Conservation (phyloP, 2,888 invertebrate species). For the Aproaerema taeniolella region DNA sequence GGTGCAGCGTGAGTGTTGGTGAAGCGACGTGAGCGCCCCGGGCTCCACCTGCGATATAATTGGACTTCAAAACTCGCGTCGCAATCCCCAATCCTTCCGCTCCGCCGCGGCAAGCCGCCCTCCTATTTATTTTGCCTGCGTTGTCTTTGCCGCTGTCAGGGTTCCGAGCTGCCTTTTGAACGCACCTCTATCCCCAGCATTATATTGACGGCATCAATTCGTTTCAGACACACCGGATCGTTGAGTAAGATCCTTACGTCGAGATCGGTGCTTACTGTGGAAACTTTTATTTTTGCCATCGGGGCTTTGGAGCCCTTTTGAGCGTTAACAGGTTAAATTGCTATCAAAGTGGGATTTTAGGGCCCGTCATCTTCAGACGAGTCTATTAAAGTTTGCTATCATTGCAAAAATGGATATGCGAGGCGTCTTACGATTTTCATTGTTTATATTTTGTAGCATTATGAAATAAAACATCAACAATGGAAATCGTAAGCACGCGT, state of each 20-base stretch:
- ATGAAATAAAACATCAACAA: no score
- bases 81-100: slow-evolving; percentile 76
- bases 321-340: no score
- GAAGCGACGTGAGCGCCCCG: slow-evolving; percentile 15
- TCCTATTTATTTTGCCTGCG: slow-evolving; percentile 71
- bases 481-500: no score
- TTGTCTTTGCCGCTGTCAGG: slow-evolving; percentile 68
- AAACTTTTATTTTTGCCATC: slow-evolving; percentile 2
- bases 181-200: slow-evolving; percentile 61
- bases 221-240: slow-evolving; percentile 44
- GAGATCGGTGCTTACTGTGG: slow-evolving; percentile 1
- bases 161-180: slow-evolving; percentile 62
- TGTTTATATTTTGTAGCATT: no score
- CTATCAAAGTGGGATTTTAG: no score
- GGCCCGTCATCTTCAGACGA: no score
- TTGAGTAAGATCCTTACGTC: slow-evolving; percentile 35
- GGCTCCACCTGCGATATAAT: slow-evolving; percentile 70
- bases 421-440: no score
- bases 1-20: not conserved
- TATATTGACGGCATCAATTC: slow-evolving; percentile 68
- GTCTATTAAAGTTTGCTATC: no score
- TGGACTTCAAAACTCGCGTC: slow-evolving; percentile 74
- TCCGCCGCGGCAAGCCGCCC: slow-evolving; percentile 57
- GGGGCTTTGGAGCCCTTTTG: slow-evolving; percentile 2
- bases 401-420: no score